Percentiles rank a stretch among this genome's conserved stretches.
These are phyloP conservation scores for Melanchra persicariae DNA, from an alignment of 2,888 invertebrate genomes.

Conservation along the genomic window DNA sequence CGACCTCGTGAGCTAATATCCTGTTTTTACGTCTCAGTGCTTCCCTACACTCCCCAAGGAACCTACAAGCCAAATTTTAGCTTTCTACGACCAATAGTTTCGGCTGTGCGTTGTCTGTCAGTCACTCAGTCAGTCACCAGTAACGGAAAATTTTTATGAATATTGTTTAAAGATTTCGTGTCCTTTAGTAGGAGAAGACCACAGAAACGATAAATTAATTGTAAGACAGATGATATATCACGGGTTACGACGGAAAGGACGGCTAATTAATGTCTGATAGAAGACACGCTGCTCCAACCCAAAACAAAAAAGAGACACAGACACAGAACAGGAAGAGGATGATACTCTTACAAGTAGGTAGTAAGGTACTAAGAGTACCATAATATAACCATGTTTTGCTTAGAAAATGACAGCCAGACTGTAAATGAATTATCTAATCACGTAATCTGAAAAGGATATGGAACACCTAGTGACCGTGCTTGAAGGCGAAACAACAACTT, in stretches of 20 bases:
- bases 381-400: neutral
- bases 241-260: neutral
- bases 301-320: neutral
- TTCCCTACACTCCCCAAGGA: too few species aligned
- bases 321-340: too few species aligned
- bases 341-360: too few species aligned
- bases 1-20: too few species aligned
- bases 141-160: too few species aligned
- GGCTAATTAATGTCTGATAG: neutral
- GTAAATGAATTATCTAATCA: neutral
- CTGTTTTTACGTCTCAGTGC: too few species aligned
- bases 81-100: too few species aligned
- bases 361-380: too few species aligned
- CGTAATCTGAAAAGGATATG: slow-evolving; percentile 24
- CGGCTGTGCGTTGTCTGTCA: too few species aligned
- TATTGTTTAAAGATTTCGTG: neutral
- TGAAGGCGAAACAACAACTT: neutral
- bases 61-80: too few species aligned
- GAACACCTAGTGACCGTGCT: neutral
- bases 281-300: neutral
- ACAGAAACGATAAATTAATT: neutral
- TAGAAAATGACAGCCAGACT: neutral
- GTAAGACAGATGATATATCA: neutral
- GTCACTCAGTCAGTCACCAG: too few species aligned
- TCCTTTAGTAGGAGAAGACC: neutral